These are phyloP conservation scores for Metridium senile DNA, from an alignment of 92 coral and sea anemone species.

Conservation along the genomic window DNA sequence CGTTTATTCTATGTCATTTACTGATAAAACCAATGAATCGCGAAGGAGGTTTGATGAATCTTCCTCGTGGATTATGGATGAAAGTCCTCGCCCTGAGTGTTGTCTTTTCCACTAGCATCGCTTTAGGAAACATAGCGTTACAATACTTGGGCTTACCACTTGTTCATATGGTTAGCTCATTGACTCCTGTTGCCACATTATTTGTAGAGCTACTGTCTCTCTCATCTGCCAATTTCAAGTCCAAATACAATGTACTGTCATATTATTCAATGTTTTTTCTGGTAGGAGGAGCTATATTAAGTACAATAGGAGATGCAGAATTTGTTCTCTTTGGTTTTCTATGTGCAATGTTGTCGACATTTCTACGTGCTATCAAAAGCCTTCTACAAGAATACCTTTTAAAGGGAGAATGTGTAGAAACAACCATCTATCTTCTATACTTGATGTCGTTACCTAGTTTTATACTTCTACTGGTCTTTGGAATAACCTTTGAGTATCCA, in stretches of 20 bases:
- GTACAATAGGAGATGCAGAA: constrained; percentile 39
- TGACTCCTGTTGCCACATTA: constrained; percentile 37
- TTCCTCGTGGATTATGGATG: constrained; percentile 21
- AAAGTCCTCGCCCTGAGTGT: constrained; percentile 28
- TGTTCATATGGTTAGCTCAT: constrained; percentile 23
- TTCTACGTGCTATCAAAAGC: constrained; percentile 29
- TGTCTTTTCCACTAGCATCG: constrained; percentile 31
- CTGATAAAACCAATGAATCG: background rate
- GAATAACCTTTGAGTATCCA: constrained; percentile 15
- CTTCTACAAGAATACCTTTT: constrained; percentile 34
- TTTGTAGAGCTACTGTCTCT: constrained; percentile 10
- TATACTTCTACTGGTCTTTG: constrained; percentile 22
- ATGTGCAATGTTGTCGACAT: constrained; percentile 28
- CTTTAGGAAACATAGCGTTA: constrained; percentile 35
- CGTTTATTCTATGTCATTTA: constrained; percentile 26
- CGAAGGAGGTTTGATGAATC: background rate
- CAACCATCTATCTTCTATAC: constrained; percentile 30
- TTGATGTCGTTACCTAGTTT: constrained; percentile 44
- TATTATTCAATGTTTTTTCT: constrained; percentile 20
- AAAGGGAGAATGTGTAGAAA: constrained; percentile 30
- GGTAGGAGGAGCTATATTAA: constrained; percentile 31
- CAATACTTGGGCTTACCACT: constrained; percentile 41
- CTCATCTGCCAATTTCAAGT: constrained; percentile 8
- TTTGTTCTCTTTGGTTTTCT: constrained; percentile 36
- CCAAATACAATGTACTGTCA: constrained; percentile 18